Base-by-base conservation (phyloP, 2,797 vertebrate species). In the Tympanoctomys barrerae region DNA sequence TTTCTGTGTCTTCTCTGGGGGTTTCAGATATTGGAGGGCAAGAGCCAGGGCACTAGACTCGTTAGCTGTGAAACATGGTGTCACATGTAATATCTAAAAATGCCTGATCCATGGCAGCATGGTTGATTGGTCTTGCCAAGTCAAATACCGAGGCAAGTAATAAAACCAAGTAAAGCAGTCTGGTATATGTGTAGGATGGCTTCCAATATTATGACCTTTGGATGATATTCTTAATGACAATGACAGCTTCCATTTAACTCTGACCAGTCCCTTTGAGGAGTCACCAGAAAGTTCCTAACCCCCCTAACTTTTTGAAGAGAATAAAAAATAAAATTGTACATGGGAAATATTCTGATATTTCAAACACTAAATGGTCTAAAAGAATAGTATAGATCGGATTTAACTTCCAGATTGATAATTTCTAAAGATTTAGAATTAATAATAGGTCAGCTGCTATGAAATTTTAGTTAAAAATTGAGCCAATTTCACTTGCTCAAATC, bases 391-490 rank as follows among this genome's bases (percentile, higher is more conserved):
- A 78, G 42, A 71, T 13, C 54, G 77, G 22, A 49, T 80, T 18
- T 42, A 89, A 93, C 16, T 59, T 52, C 10, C 46, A 94, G 39
- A 66, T 33, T 61, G 54, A 95, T 52, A 78, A 75, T 71, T 94
- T 96, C 82, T 75, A 83, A 93, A 96, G 57, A 85, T 89, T 77
- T 88, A 94, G 54, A 96, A 85, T 95, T 49, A 90, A 57, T 42
- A 73, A 62, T n/a, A 83, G 16, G 36, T 93, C 54, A 93, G 18
- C 93, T 87, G 91, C 77, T n/a, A 64, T 82, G 39, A 89, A 94
- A 64, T 36, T 39, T 24, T 84, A 89, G 81, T 46, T 85, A n/a
- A 18, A 89, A 13, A 13, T 22, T 75, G 28, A 92, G 80, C 16
- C 88, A 28, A 66, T 66, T 94, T 85, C 88, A 18, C n/a, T 93